Evolutionary conservation across 2,888 invertebrate genomes (phyloP).

Genomic region (Kryphioiulus occultus): DNA sequence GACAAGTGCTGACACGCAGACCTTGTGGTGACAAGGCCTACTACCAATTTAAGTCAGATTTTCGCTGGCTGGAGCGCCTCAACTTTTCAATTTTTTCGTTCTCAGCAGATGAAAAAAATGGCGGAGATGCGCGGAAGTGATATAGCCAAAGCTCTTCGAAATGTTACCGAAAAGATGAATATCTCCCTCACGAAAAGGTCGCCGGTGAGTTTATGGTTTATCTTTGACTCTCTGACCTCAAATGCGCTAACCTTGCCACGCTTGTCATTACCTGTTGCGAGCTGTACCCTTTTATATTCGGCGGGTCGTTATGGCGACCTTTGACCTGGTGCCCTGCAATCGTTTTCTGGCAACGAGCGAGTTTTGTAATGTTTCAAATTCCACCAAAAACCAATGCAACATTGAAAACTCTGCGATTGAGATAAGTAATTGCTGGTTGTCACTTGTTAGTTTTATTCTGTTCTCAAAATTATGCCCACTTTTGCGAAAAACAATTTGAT

Average conservation of each 20-base stretch:
- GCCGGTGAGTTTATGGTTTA: slow-evolving; percentile 7
- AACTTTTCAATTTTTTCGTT: background rate
- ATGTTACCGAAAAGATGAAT: slow-evolving; percentile 12
- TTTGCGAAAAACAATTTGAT: too few relatives aligned
- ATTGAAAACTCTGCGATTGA: too few relatives aligned
- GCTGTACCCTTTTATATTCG: background rate
- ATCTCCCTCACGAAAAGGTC: background rate
- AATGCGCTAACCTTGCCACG: background rate
- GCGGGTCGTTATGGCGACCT: background rate
- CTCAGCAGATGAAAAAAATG: slow-evolving; percentile 10
- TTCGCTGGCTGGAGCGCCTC: background rate
- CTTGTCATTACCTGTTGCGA: background rate
- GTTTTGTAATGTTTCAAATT: background rate
- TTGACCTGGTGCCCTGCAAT: too few relatives aligned
- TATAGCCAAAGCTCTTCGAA: slow-evolving; percentile 14
- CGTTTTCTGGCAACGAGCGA: background rate
- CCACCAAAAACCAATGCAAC: background rate
- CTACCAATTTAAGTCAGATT: background rate
- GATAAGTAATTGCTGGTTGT: too few relatives aligned
- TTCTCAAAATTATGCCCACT: too few relatives aligned
- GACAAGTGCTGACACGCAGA: too few relatives aligned
- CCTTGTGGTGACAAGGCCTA: background rate
- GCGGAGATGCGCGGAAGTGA: background rate
- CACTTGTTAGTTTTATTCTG: too few relatives aligned
- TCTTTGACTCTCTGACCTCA: background rate